A percentile compares a stretch with the other conserved stretches of the same genome.
phyloP scores from a whole-genome alignment of 2,888 invertebrate genomes.

The Rotaria sp. region DNA sequence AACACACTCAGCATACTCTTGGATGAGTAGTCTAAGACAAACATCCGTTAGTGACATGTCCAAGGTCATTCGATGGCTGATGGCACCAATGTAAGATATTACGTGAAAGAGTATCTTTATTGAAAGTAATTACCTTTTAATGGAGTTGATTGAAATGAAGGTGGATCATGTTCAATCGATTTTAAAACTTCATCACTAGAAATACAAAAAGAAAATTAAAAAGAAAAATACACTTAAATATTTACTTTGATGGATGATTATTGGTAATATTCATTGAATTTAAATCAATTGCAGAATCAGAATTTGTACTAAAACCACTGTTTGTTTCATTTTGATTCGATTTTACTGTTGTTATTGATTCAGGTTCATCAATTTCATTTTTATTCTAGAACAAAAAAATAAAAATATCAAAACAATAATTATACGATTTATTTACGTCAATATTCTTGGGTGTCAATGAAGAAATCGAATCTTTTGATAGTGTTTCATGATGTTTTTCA shows the following conservation, averaged over 20 bases:
- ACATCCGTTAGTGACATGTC: too few relatives aligned
- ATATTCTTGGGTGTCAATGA: background rate
- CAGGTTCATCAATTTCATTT: background rate
- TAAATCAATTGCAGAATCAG: slow-evolving; percentile 10
- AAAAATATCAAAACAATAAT: too few relatives aligned
- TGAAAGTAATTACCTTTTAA: background rate
- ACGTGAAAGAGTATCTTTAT: background rate
- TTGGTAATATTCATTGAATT: background rate
- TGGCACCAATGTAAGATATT: too few relatives aligned
- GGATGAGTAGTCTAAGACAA: too few relatives aligned
- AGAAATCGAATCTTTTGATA: background rate
- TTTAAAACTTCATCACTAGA: background rate
- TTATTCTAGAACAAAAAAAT: background rate
- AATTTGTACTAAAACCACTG: slow-evolving; percentile 23
- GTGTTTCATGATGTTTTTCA: background rate
- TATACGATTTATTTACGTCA: background rate
- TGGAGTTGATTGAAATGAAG: slow-evolving; percentile 24
- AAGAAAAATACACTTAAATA: background rate
- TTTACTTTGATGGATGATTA: background rate
- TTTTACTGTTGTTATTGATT: background rate
- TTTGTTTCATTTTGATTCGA: background rate
- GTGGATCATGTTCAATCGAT: background rate
- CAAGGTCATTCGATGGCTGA: too few relatives aligned
- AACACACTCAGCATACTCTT: too few relatives aligned
- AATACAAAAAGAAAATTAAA: background rate